Evolutionary conservation across 2,113 vertebrate genomes (phyloP).

Genomic region (Chaenocephalus aceratus): DNA sequence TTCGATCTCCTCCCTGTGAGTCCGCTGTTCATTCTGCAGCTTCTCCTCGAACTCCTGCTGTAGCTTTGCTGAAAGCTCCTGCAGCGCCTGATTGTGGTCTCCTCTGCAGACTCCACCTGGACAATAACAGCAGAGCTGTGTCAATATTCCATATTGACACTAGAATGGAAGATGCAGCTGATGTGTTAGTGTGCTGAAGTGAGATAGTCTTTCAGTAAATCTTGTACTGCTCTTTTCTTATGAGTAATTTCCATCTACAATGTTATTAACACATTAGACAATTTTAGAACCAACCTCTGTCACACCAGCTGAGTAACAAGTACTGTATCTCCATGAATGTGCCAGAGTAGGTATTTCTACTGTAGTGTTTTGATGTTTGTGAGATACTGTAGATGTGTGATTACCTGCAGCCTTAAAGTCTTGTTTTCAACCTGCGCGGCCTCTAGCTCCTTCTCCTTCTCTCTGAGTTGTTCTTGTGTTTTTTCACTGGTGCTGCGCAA

Average conservation of each 20-base stretch:
- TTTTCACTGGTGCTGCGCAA: constrained; percentile 86
- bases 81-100: constrained; percentile 88
- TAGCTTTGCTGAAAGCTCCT: constrained; percentile 90
- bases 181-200: background rate
- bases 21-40: constrained; percentile 87
- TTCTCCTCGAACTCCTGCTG: constrained; percentile 89
- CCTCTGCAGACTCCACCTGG: constrained; percentile 90
- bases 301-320: constrained; percentile 1
- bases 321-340: background rate
- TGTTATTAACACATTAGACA: background rate
- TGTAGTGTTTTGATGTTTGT: background rate
- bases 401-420: constrained; percentile 92
- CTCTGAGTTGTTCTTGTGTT: constrained; percentile 88
- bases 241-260: background rate
- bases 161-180: constrained; percentile 10
- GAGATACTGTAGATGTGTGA: constrained; percentile 4
- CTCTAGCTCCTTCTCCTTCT: constrained; percentile 89
- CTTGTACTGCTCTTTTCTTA: background rate
- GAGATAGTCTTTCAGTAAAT: constrained; percentile 6
- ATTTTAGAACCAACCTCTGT: background rate
- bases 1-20: constrained; percentile 90
- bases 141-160: constrained; percentile 9
- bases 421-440: constrained; percentile 90
- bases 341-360: background rate
- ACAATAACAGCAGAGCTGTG: constrained; percentile 37